Conservation (phyloP, 2,888 invertebrate species). For the Bombylius major region DNA sequence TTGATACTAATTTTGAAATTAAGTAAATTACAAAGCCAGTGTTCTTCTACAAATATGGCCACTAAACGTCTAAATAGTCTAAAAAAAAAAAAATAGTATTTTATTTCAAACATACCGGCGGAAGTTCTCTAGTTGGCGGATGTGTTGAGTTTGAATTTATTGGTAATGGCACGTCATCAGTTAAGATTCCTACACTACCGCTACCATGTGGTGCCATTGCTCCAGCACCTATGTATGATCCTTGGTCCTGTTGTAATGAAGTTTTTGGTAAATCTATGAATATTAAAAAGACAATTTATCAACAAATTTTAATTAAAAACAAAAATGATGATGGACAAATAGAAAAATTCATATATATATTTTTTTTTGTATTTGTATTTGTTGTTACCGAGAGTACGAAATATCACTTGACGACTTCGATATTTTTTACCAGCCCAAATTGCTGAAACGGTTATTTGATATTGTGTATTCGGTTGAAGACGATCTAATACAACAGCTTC, state of each 20-base stretch:
- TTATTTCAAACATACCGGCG: slow-evolving; percentile 27
- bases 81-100: not conserved
- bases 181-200: slow-evolving; percentile 13
- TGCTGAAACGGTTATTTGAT: slow-evolving; percentile 75
- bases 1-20: no score
- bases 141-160: slow-evolving; percentile 15
- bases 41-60: no score
- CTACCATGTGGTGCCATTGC: slow-evolving; percentile 35
- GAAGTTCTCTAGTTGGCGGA: slow-evolving; percentile 31
- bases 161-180: slow-evolving; percentile 21
- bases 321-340: not conserved
- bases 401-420: slow-evolving; percentile 76
- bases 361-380: no score
- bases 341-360: not conserved
- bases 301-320: slow-evolving; percentile 9
- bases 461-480: slow-evolving; percentile 74
- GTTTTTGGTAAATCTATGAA: slow-evolving; percentile 59
- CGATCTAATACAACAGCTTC: slow-evolving; percentile 74
- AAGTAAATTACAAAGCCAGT: no score
- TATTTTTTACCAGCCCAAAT: slow-evolving; percentile 71
- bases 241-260: slow-evolving; percentile 62
- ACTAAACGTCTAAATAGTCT: no score
- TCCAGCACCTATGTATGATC: slow-evolving; percentile 28
- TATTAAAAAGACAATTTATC: slow-evolving; percentile 17
- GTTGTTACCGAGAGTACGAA: slow-evolving; percentile 68